Evolutionary conservation across 1,140 invertebrate genomes (phyloP).

Genomic region (Ladona fulva): DNA sequence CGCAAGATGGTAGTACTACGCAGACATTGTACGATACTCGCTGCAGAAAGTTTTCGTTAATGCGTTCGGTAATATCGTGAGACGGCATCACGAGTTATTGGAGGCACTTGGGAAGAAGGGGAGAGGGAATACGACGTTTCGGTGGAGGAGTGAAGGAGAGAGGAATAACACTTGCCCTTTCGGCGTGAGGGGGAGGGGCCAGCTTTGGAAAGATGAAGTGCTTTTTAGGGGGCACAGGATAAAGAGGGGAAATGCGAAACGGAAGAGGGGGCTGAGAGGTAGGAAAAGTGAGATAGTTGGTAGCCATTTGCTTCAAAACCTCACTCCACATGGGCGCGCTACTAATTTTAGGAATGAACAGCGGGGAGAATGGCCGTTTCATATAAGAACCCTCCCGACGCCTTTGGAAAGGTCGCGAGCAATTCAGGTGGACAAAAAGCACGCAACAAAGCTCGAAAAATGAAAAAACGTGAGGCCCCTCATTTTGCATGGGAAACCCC

Average conservation of each 20-base stretch:
- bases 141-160: not conserved
- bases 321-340: not conserved
- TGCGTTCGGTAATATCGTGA: too few relatives aligned
- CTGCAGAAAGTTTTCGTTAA: too few relatives aligned
- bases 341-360: slow-evolving; percentile 3
- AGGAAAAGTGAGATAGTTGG: not conserved
- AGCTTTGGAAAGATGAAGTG: not conserved
- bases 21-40: too few relatives aligned
- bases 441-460: too few relatives aligned
- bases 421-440: not conserved
- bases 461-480: too few relatives aligned
- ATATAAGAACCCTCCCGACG: not conserved
- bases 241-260: not conserved
- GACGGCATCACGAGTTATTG: too few relatives aligned
- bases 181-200: not conserved
- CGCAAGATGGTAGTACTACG: too few relatives aligned
- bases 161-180: slow-evolving; percentile 13
- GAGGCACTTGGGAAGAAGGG: not conserved
- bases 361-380: not conserved
- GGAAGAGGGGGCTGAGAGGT: not conserved
- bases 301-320: not conserved
- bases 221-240: not conserved
- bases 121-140: not conserved
- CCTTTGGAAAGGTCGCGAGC: not conserved
- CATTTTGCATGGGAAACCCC: too few relatives aligned